phyloP scores from a whole-genome alignment of 2,113 vertebrate species.

The Megalops atlanticus region DNA sequence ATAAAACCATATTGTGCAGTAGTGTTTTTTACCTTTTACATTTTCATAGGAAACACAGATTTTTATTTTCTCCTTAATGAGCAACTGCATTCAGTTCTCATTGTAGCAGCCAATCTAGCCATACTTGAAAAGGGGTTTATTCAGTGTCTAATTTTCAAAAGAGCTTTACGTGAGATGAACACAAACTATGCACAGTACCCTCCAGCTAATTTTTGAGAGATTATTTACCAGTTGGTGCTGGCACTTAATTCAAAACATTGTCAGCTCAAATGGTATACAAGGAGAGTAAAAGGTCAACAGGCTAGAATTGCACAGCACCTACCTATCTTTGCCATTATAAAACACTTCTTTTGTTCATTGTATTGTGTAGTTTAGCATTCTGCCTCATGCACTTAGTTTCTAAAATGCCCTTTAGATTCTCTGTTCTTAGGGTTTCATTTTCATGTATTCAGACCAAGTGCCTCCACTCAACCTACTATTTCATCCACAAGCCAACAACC shows the following conservation, averaged over 20 bases:
- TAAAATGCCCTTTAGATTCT: background rate
- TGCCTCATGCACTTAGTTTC: conserved; percentile 8
- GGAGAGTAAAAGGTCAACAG: conserved; percentile 29
- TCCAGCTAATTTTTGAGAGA: conserved; percentile 27
- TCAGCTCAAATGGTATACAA: too few relatives aligned
- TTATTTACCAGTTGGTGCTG: conserved; percentile 14
- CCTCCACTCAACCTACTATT: too few relatives aligned
- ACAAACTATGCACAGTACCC: too few relatives aligned
- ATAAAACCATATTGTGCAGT: too few relatives aligned
- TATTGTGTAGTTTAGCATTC: background rate
- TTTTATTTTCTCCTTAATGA: background rate
- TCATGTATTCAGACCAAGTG: too few relatives aligned
- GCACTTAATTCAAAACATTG: conserved; percentile 14
- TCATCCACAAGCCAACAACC: too few relatives aligned
- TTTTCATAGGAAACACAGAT: too few relatives aligned
- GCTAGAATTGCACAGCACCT: conserved; percentile 26
- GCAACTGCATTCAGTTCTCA: too few relatives aligned
- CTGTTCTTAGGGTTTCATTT: too few relatives aligned
- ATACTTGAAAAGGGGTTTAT: too few relatives aligned
- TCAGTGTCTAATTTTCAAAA: conserved; percentile 10
- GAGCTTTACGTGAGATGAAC: conserved; percentile 15
- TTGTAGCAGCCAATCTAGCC: too few relatives aligned
- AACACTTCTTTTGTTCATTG: background rate
- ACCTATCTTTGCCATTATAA: background rate
- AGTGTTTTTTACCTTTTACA: too few relatives aligned